Conservation (phyloP, 2,888 invertebrate genomes). For the Criorhina ranunculi region DNA sequence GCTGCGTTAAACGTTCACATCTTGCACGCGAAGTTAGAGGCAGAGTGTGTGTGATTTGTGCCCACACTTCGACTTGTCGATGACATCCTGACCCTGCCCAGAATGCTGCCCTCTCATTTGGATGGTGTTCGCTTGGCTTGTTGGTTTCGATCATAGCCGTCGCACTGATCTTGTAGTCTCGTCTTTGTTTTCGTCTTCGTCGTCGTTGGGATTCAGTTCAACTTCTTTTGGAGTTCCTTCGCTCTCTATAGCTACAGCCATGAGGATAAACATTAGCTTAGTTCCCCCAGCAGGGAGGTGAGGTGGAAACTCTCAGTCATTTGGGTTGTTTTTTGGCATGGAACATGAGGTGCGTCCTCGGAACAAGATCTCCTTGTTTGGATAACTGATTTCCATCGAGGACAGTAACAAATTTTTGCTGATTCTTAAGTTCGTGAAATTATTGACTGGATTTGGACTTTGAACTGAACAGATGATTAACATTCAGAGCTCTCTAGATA, state of each 20-base stretch:
- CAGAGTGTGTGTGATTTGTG: slow-evolving; percentile 70
- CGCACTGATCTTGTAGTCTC: slow-evolving; percentile 48
- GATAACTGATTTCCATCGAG: slow-evolving; percentile 71
- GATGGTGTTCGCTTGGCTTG: slow-evolving; percentile 65
- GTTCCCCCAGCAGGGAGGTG: slow-evolving; percentile 16
- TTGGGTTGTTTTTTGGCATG: slow-evolving; percentile 58
- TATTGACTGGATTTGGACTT: slow-evolving; percentile 73
- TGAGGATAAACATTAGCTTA: slow-evolving; percentile 51
- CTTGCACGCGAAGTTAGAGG: slow-evolving; percentile 39
- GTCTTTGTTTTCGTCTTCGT: slow-evolving; percentile 37
- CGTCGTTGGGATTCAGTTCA: slow-evolving; percentile 52
- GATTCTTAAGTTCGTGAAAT: slow-evolving; percentile 70
- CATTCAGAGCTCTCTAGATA: slow-evolving; percentile 25
- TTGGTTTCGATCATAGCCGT: slow-evolving; percentile 59
- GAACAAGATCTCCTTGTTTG: slow-evolving; percentile 69
- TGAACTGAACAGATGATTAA: slow-evolving; percentile 72
- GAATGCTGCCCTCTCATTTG: slow-evolving; percentile 75
- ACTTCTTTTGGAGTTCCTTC: slow-evolving; percentile 38
- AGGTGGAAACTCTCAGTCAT: slow-evolving; percentile 28
- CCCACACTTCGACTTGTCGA: slow-evolving; percentile 75
- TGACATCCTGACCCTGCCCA: slow-evolving; percentile 76
- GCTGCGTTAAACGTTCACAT: slow-evolving; percentile 37
- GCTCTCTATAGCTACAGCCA: slow-evolving; percentile 37
- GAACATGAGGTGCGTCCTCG: slow-evolving; percentile 68
- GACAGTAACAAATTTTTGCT: slow-evolving; percentile 74